Evolutionary conservation across 2,797 vertebrate species (phyloP).

Genomic region (Sebastes nivosus): DNA sequence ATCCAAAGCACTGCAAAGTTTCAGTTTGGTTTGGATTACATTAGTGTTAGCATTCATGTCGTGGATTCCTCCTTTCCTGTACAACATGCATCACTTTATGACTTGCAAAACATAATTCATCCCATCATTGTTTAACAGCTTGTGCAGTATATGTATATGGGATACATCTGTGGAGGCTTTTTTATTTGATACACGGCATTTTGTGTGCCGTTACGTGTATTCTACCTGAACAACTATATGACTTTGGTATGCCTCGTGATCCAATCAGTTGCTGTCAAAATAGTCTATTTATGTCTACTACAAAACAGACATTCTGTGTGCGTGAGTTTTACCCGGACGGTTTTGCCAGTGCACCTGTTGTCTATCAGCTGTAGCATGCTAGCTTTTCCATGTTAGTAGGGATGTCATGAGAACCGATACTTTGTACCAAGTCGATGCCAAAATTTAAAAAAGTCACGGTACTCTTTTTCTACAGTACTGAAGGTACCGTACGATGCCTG

Average conservation of each 20-base stretch:
- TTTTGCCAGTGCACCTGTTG: not conserved
- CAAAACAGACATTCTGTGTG: not conserved
- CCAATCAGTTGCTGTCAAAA: not conserved
- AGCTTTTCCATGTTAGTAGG: too few relatives aligned
- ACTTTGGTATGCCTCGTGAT: not conserved
- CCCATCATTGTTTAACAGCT: not conserved
- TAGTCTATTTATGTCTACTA: not conserved
- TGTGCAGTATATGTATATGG: not conserved
- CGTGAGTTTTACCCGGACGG: not conserved
- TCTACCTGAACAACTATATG: not conserved
- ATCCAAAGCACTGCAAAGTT: not conserved
- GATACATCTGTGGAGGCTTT: not conserved
- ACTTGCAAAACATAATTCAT: not conserved
- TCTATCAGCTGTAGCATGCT: not conserved
- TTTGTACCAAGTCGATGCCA: too few relatives aligned
- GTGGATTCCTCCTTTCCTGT: not conserved
- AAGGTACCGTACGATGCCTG: too few relatives aligned
- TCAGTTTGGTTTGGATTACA: not conserved
- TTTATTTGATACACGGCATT: too few relatives aligned
- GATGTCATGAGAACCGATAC: too few relatives aligned
- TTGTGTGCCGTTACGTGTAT: not conserved
- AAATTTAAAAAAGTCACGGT: too few relatives aligned
- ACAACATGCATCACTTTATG: not conserved
- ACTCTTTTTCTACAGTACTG: too few relatives aligned
- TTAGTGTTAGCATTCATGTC: not conserved